Evolutionary conservation across 2,797 vertebrate genomes (phyloP), one percentile per base, ranked within the genome.

Genomic region (Eupleurogrammus muticus): DNA sequence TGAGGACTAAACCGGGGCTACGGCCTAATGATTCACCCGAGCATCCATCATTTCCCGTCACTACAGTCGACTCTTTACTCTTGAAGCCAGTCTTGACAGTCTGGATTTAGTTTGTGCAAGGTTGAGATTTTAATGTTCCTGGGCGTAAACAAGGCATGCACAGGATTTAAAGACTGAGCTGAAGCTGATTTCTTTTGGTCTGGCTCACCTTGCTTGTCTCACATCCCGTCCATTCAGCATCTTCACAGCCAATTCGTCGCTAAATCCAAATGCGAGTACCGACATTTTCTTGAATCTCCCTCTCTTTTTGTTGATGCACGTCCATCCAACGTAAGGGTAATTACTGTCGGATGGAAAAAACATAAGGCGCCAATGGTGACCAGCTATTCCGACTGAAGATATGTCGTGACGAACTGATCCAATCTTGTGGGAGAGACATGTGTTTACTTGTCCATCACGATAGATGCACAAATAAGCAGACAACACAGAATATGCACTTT

Each of bases 291-390:
- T 57, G 46, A 74, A 73, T 63, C 53, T 70, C 42, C 78, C 66
- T 89, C 75, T 83, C 64, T 44, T 70, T 74, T 84, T 23, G 56
- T 70, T 63, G 38, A 21, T 62, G 64, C 56, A 61, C 35, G 38
- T 84, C 70, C 71, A 49, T 77, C 56, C 52, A 44, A 46, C 60
- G 71, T 63, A 60, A 66, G 80, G 73, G 67, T 82, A 85, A 81
- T 89, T 80, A 73, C 75, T 89, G 86, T 9, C 40, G 66, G 75
- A 53, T 50, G 72, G 77, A 83, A 89, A n/a, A 28, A 88, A 91
- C 85, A 90, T 90, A 87, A 88, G 87, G 79, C 76, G 80, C 81
- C 81, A 83, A 75, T 85, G 89, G 85, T 83, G 82, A 82, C 70
- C 66, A 63, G 69, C 73, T 76, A 62, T 73, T 90, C 69, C 60